These are phyloP conservation scores for Colossoma macropomum DNA, from an alignment of 2,113 vertebrate species.

Conservation along the genomic window DNA sequence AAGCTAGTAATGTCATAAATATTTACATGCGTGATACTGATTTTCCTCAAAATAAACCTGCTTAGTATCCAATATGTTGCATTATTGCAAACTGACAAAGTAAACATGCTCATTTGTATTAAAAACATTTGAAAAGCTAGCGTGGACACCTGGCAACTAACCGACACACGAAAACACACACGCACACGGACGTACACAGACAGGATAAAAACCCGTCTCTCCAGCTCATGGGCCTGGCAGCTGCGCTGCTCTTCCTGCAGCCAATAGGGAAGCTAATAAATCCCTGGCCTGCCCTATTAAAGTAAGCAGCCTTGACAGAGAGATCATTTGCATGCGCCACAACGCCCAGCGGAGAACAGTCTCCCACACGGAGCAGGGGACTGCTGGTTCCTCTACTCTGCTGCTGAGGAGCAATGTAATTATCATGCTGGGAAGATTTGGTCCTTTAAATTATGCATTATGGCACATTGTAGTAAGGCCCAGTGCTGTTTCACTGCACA, in stretches of 20 bases:
- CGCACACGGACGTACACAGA: slow-evolving; percentile 11
- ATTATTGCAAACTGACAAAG: not conserved
- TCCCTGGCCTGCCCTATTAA: slow-evolving; percentile 77
- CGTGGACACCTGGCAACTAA: not conserved
- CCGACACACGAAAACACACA: not conserved
- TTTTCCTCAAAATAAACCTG: not conserved
- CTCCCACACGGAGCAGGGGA: slow-evolving; percentile 65
- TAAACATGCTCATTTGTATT: not conserved
- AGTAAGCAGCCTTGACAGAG: slow-evolving; percentile 78
- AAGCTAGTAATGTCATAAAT: not conserved
- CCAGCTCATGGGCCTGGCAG: slow-evolving; percentile 67
- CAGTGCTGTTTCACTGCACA: slow-evolving; percentile 40
- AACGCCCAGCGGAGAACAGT: slow-evolving; percentile 70
- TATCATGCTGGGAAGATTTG: slow-evolving; percentile 61
- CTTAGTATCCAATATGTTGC: not conserved
- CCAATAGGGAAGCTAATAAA: slow-evolving; percentile 75
- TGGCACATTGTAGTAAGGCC: slow-evolving; percentile 35
- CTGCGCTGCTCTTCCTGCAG: slow-evolving; percentile 67
- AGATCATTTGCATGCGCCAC: slow-evolving; percentile 79
- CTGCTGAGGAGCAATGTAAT: slow-evolving; percentile 51
- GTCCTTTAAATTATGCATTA: slow-evolving; percentile 53
- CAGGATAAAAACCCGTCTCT: slow-evolving; percentile 54
- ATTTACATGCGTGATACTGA: not conserved
- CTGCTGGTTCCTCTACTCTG: slow-evolving; percentile 21
- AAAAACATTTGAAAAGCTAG: not conserved